These are phyloP conservation scores for Platynereis dumerilii DNA, from an alignment of 2,888 invertebrate species.

Conservation along the genomic window DNA sequence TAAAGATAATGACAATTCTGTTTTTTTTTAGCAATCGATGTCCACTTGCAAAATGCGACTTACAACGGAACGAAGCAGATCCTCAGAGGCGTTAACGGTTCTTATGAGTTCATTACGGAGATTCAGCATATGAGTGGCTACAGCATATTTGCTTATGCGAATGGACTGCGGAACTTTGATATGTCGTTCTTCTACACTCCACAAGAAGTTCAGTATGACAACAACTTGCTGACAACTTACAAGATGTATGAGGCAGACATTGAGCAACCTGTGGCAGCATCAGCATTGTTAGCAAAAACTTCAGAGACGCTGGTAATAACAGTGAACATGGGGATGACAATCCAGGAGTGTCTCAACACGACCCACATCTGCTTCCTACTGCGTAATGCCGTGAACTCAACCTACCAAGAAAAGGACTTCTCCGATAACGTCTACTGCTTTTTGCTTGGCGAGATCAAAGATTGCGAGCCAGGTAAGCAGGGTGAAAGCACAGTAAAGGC, in stretches of 20 bases:
- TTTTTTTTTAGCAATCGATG: background rate
- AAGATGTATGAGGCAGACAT: background rate
- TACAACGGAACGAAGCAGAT: background rate
- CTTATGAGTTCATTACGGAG: background rate
- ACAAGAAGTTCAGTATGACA: background rate
- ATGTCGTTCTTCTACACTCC: conserved; percentile 2
- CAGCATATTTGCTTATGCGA: background rate
- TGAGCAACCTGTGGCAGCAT: background rate
- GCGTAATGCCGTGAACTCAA: background rate
- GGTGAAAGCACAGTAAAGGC: no score
- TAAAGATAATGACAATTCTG: no score
- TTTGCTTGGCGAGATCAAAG: background rate
- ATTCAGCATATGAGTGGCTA: conserved; percentile 3
- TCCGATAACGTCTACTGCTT: background rate
- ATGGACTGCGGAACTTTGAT: background rate
- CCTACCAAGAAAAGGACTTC: background rate
- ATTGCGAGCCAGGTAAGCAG: background rate
- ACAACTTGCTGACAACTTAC: background rate
- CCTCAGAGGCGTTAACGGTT: background rate
- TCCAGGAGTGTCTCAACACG: background rate
- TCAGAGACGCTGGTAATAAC: background rate
- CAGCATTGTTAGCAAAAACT: background rate
- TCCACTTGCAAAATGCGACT: background rate
- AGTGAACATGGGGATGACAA: background rate
- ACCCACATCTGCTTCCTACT: conserved; percentile 1